A percentile compares a stretch with the other conserved stretches of the same genome.
Evolutionary conservation across 2,113 vertebrate genomes (phyloP).

Genomic region (Cyanoramphus novaezelandiae): DNA sequence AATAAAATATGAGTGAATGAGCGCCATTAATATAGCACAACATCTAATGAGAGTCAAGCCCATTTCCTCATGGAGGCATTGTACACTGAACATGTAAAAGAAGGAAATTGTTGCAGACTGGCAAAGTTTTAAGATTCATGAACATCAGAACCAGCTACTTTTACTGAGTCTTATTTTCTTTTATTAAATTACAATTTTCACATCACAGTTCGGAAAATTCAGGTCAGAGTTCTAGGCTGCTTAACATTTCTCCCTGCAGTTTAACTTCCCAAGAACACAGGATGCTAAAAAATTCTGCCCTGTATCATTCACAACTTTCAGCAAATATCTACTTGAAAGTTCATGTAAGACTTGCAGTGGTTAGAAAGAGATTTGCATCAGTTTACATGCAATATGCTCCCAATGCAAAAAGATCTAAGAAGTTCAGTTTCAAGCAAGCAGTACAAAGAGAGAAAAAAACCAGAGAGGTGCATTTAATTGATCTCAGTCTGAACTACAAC

Average conservation of each 20-base stretch:
- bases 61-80: background rate
- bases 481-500: background rate
- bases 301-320: background rate
- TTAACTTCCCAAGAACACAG: background rate
- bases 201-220: background rate
- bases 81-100: background rate
- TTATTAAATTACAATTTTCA: background rate
- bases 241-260: background rate
- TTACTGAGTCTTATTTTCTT: background rate
- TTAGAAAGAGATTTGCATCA: background rate
- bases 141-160: background rate
- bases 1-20: constrained; percentile 76
- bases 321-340: background rate
- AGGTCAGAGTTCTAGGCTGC: background rate
- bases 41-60: constrained; percentile 22
- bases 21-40: constrained; percentile 49
- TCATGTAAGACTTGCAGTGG: background rate
- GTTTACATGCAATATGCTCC: background rate
- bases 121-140: background rate
- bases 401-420: background rate
- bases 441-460: background rate
- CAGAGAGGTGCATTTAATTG: background rate
- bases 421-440: background rate
- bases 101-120: background rate
- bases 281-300: background rate